Base-by-base conservation (phyloP, 2,113 vertebrate genomes). In the Pogonocichla stellata region DNA sequence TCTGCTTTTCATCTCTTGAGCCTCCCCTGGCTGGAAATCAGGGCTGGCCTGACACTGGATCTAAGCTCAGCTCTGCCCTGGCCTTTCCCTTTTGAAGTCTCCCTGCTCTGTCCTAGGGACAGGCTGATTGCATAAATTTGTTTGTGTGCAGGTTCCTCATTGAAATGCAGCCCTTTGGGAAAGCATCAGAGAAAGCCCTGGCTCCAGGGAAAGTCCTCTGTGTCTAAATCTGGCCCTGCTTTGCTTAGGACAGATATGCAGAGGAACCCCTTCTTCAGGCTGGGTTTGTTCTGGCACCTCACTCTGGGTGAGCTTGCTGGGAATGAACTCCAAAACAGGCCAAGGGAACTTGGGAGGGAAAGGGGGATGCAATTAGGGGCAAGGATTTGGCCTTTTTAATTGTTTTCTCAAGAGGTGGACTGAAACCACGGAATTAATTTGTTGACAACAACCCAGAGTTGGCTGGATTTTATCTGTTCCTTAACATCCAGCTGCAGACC, bases 71-170 rank as follows among this genome's bases (percentile, higher is more conserved):
- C 83, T 42, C 92, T 58, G 25, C 93, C 85, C 65, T 84, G 85
- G 90, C 86, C 95, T 74, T 93, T 90, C 45, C 75, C 92, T 83
- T 94, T 96, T 95, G 94, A 96, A 93, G 94, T 96, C 92, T 43
- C 67, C 87, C 45, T 87, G 90, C 87, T 91, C 71, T 85, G 60
- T 96, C 90, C 92, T 73, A 83, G 50, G 93, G 80, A 86, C 14
- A 95, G 92, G 69, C 92, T 92, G 95, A 92, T 95, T 94, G 85
- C 90, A 96, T 95, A 86, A 78, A 95, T 96, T 96, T 95, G 96
- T 83, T 70, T 97, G 90, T 80, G 93, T 88, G 93, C 92, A 57
- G 60, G 61, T 38, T 92, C 75, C 78, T 86, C 80, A 81, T 93
- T 83, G 92, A 92, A 61, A 97, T 95, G 93, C 80, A 92, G 53